A percentile compares a stretch with the other conserved stretches of the same genome.
Conservation (phyloP, 2,888 invertebrate species). For the Trimorus sp. region DNA sequence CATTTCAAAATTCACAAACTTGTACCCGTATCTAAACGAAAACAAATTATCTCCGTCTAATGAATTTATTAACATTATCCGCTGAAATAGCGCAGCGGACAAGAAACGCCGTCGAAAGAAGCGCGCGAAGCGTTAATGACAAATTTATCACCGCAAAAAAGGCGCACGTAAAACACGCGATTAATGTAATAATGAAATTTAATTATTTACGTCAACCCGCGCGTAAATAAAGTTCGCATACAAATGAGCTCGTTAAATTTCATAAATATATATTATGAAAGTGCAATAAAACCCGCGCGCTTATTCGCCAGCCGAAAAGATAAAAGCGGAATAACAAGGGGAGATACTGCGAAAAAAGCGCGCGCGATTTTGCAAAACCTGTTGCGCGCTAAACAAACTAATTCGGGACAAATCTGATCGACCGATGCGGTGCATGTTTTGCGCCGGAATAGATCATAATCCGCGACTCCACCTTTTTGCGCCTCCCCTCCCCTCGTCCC, state of each 20-base stretch:
- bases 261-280: constrained; percentile 42
- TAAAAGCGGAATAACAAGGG: constrained; percentile 35
- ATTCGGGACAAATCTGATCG: constrained; percentile 1
- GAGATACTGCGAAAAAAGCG: constrained; percentile 33
- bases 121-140: neutral
- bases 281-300: constrained; percentile 6
- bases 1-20: too few relatives aligned
- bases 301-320: constrained; percentile 35
- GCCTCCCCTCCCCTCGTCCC: constrained; percentile 18
- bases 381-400: constrained; percentile 40
- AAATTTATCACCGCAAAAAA: constrained; percentile 1
- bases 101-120: neutral
- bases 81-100: too few relatives aligned
- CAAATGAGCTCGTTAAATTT: constrained; percentile 40
- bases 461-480: constrained; percentile 7
- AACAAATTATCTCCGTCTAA: too few relatives aligned
- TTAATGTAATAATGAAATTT: constrained; percentile 26
- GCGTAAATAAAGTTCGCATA: constrained; percentile 33
- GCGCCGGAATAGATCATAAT: constrained; percentile 37
- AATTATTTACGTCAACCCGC: constrained; percentile 26
- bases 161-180: neutral
- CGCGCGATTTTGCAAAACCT: constrained; percentile 34
- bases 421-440: constrained; percentile 21
- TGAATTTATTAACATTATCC: too few relatives aligned
- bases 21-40: too few relatives aligned